A percentile compares a stretch with the other conserved stretches of the same genome.
Conservation (phyloP, 2,797 vertebrate species). For the Chrysolophus pictus region DNA sequence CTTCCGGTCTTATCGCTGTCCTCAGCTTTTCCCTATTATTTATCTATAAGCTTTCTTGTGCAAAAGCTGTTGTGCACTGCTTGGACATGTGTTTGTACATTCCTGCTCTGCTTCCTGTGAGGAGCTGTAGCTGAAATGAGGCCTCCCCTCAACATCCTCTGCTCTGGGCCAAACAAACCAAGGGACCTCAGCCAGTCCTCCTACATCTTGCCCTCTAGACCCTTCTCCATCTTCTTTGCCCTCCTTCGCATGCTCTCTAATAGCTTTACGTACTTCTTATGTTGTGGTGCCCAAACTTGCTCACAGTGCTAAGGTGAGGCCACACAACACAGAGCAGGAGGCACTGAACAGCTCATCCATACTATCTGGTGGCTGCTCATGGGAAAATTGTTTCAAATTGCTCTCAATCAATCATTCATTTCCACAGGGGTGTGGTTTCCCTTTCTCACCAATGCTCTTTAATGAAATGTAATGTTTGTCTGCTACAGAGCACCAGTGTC, state of each 20-base stretch:
- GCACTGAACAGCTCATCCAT: background rate
- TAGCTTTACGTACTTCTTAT: too few species aligned
- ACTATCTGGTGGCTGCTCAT: background rate
- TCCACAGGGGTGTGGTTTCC: background rate
- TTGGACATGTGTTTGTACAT: background rate
- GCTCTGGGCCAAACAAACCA: too few species aligned
- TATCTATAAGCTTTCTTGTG: background rate
- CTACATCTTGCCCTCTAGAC: too few species aligned
- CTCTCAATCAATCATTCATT: background rate
- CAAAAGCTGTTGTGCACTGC: background rate
- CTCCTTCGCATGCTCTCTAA: too few species aligned
- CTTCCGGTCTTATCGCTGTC: background rate
- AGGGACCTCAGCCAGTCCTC: too few species aligned
- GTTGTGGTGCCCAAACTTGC: too few species aligned
- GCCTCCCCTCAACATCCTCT: too few species aligned
- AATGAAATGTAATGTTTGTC: background rate
- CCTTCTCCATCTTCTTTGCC: too few species aligned
- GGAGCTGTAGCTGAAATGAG: too few species aligned
- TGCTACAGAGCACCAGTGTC: background rate
- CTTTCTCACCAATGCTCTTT: background rate
- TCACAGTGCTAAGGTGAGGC: too few species aligned
- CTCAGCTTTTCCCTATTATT: background rate
- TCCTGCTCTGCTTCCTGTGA: background rate
- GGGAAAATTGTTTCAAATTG: background rate
- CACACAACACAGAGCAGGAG: background rate